These are phyloP conservation scores for Manacus vitellinus DNA, from an alignment of 2,113 vertebrate species.

Conservation along the genomic window DNA sequence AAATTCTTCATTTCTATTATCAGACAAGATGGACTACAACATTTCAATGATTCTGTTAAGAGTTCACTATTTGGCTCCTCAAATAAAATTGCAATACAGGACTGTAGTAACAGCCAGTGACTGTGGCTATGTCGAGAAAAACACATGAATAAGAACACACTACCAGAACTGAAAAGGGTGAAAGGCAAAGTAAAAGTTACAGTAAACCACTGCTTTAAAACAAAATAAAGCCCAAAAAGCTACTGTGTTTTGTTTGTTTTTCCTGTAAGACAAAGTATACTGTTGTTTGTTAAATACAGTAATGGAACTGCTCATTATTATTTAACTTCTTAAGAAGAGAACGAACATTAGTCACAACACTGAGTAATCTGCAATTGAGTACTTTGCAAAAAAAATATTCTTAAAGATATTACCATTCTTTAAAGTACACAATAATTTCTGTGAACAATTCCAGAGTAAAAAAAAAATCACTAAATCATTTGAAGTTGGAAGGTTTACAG, in stretches of 20 bases:
- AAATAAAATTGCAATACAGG: not conserved
- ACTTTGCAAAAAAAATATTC: not conserved
- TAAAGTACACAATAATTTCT: not conserved
- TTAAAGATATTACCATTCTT: not conserved
- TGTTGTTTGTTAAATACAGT: not conserved
- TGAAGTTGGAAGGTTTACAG: not conserved
- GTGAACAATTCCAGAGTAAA: not conserved
- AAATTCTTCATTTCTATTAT: not conserved
- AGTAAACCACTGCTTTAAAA: not conserved
- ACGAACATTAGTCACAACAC: not conserved
- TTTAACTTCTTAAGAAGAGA: not conserved
- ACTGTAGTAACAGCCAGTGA: not conserved
- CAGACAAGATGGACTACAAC: not conserved
- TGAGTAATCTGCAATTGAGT: not conserved
- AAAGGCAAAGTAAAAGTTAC: not conserved
- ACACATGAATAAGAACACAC: not conserved
- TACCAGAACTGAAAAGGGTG: not conserved
- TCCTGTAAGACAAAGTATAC: not conserved
- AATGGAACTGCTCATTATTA: not conserved
- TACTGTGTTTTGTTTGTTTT: not conserved
- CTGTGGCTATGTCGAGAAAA: not conserved
- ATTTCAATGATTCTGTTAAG: not conserved
- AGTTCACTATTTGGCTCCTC: not conserved
- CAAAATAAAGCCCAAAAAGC: not conserved
- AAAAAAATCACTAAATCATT: not conserved